Evolutionary conservation across 2,113 vertebrate species (phyloP), one percentile per base, ranked within the genome.

Genomic region (Carollia perspicillata): DNA sequence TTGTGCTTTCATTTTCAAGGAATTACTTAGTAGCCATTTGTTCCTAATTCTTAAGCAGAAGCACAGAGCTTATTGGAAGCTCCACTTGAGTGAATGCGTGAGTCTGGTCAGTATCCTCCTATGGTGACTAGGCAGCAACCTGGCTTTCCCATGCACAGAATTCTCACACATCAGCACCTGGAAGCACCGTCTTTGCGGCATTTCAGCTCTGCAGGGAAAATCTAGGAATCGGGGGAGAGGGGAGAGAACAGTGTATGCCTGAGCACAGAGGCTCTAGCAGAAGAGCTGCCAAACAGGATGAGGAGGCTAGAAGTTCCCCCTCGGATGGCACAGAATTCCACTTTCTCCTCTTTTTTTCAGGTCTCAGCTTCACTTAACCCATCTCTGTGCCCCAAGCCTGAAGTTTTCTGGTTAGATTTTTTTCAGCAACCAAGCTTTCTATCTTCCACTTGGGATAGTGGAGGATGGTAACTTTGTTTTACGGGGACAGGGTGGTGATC

Each of bases 401-500:
- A 74, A 44, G 26, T 68, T 74, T 66, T 58, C 58, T 91, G 35
- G 22, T 9, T 79, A 14, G 28, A 53, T 75, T 33, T 58, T 26
- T 28, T 42, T 89, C 33, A 66, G 40, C 16, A 30, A 55, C 77
- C 40, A 55, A 83, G 51, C 35, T 66, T 84, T 71, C 6, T 8
- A 2, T 7, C 51, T 60, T 65, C 49, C 30, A 58, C 42, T 74
- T 37, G 10, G 22, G n/a, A 65, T 66, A 12, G n/a, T 33, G 18
- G 84, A 60, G 30, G 49, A 4, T 2, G 40, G 13, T 18, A 30
- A 42, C 17, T 71, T 49, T 1, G 5, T 66, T 93, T 79, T 30
- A 2, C 5, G 49, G 40, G 26, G 26, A 22, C 35, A 13, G 8
- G 3, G 2, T 37, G 1, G 14, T 1, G 3, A 71, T 26, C 0